These are phyloP conservation scores for Mythimna vitellina DNA, from an alignment of 2,888 invertebrate genomes.

Conservation along the genomic window DNA sequence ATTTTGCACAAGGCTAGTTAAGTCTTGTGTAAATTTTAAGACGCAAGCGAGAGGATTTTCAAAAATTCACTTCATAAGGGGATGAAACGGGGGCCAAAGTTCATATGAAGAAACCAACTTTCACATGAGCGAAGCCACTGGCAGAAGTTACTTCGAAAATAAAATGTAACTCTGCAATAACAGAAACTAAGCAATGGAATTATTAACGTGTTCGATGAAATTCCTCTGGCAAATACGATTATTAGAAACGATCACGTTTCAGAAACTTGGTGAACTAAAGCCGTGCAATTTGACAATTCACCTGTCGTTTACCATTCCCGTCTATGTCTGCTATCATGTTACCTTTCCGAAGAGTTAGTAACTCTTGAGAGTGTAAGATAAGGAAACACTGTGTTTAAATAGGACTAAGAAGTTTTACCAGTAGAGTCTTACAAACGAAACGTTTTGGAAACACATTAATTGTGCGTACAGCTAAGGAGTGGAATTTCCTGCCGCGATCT, in stretches of 20 bases:
- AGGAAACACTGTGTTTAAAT: conserved; percentile 11
- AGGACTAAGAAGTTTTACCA: neutral
- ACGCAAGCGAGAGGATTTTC: too few relatives aligned
- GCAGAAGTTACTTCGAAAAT: neutral
- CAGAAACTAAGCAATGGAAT: neutral
- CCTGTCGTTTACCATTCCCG: conserved; percentile 66
- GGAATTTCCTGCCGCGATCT: too few relatives aligned
- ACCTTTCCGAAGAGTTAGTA: conserved; percentile 33
- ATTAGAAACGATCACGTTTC: conserved; percentile 68
- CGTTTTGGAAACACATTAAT: too few relatives aligned
- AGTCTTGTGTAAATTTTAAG: too few relatives aligned
- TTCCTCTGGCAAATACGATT: conserved; percentile 61
- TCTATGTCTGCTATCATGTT: conserved; percentile 43
- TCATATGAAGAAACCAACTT: too few relatives aligned
- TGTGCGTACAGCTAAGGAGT: too few relatives aligned
- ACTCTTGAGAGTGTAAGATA: conserved; percentile 20
- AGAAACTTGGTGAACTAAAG: conserved; percentile 71
- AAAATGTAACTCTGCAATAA: neutral
- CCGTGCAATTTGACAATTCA: conserved; percentile 67
- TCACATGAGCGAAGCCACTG: too few relatives aligned
- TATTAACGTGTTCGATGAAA: neutral
- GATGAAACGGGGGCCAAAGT: too few relatives aligned
- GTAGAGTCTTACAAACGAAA: neutral
- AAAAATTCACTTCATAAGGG: too few relatives aligned
- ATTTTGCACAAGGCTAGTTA: too few relatives aligned